phyloP scores from a whole-genome alignment of 1,140 invertebrate species.

The Parasteatoda tepidariorum region DNA sequence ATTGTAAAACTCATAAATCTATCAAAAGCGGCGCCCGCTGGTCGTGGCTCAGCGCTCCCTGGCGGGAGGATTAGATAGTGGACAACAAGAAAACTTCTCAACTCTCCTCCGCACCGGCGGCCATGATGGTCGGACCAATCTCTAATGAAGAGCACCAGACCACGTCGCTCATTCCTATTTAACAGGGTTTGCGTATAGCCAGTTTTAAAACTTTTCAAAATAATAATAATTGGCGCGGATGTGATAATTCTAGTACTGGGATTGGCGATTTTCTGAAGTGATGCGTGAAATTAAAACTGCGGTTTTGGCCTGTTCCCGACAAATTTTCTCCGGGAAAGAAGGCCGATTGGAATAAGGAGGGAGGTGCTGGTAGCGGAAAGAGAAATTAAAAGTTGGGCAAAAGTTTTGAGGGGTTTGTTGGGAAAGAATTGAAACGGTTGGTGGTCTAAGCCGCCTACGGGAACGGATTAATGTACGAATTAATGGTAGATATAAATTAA shows the following conservation, averaged over 20 bases:
- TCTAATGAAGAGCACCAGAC: constrained; percentile 22
- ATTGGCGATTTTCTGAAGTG: constrained; percentile 50
- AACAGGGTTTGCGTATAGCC: background rate
- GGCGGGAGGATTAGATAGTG: background rate
- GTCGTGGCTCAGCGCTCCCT: constrained; percentile 28
- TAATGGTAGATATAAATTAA: background rate
- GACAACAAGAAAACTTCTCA: background rate
- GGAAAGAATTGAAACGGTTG: constrained; percentile 4
- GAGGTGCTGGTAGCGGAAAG: background rate
- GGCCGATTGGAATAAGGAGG: background rate
- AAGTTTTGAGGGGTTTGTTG: background rate
- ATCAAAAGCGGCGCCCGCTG: constrained; percentile 40
- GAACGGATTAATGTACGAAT: background rate
- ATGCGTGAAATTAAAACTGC: constrained; percentile 48
- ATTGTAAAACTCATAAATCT: constrained; percentile 56
- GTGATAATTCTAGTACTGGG: constrained; percentile 27
- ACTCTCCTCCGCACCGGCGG: background rate
- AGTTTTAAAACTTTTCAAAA: constrained; percentile 58
- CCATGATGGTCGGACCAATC: background rate
- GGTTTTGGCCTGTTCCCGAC: constrained; percentile 2
- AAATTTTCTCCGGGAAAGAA: background rate
- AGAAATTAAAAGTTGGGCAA: constrained; percentile 23
- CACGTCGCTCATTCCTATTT: background rate
- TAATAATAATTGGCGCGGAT: constrained; percentile 41
- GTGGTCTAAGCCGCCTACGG: constrained; percentile 35